A percentile compares a stretch with the other conserved stretches of the same genome.
Conservation (phyloP, 2,888 invertebrate genomes). For the Ditula angustiorana region DNA sequence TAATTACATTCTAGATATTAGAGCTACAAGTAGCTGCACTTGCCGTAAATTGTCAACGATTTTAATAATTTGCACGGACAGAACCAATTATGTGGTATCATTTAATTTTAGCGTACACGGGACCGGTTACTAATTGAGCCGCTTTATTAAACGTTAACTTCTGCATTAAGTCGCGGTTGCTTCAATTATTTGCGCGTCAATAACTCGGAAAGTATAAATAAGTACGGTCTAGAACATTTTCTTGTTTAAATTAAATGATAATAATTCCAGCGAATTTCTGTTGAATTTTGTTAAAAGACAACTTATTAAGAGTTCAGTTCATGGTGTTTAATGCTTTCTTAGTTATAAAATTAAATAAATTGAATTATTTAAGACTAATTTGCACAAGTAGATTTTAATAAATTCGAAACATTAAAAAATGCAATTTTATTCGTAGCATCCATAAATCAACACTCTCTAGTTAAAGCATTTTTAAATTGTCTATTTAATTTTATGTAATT, state of each 20-base stretch:
- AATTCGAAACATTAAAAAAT: no score
- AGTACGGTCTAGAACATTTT: slow-evolving; percentile 28
- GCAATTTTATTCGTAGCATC: no score
- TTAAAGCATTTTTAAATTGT: no score
- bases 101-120: slow-evolving; percentile 44
- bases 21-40: slow-evolving; percentile 41
- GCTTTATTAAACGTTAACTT: slow-evolving; percentile 59
- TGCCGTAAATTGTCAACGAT: slow-evolving; percentile 59
- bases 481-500: no score
- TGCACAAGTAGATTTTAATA: no score
- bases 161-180: slow-evolving; percentile 52
- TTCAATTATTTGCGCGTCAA: slow-evolving; percentile 49
- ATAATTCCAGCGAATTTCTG: background rate
- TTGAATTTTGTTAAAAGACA: background rate
- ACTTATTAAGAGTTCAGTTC: no score
- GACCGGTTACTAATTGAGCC: slow-evolving; percentile 65
- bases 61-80: slow-evolving; percentile 60
- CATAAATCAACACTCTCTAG: no score
- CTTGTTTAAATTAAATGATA: slow-evolving; percentile 5
- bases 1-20: slow-evolving; percentile 40
- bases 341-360: no score
- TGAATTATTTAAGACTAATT: no score
- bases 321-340: no score
- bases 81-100: slow-evolving; percentile 55
- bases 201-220: slow-evolving; percentile 41